Evolutionary conservation across 2,888 invertebrate species (phyloP), one percentile per base, ranked within the genome.

Genomic region (Nemotelus nigrinus): DNA sequence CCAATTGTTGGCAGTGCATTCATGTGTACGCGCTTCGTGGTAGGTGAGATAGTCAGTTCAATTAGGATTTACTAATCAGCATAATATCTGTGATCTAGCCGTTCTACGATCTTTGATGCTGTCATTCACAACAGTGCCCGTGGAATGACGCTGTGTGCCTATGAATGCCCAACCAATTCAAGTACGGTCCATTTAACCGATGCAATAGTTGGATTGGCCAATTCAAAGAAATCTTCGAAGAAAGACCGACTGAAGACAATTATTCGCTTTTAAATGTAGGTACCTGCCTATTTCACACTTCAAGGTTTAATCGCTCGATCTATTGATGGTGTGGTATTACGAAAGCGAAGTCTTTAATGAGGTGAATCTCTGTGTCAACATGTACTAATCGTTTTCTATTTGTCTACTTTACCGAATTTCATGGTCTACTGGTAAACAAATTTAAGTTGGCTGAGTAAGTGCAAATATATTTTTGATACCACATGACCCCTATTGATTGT

Each of bases 321-420:
- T 8, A n/a, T 45, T 41, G 41, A 57, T 10, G 41, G 7, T 7
- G 8, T 50, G 50, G 50, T 7, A 63, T 63, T 63, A 39, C 63
- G 63, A 10, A 63, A 63, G 43, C 43, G 39, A 63, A 63, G 39
- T 63, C 7, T 41, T 63, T 63, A 41, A 39, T 10, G 43, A 6
- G 41, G 63, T 41, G 63, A 63, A 63, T 63, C 63, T 25, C 43
- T 63, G 39, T 39, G 43, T 41, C 63, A 25, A 5, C 43, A 63
- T 63, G 41, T 63, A 5, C 10, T 25, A 25, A 63, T 5, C 45
- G 65, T 65, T 65, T 45, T 43, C 45, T 43, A 65, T 45, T 65
- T 65, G 65, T 65, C 43, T 47, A 65, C 47, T 65, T 65, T 43
- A 5, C 43, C 8, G 41, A 47, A 45, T 65, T 65, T 47, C 65